These are phyloP conservation scores for Andrena hattorfiana DNA, from an alignment of 2,888 invertebrate species.

Conservation along the genomic window DNA sequence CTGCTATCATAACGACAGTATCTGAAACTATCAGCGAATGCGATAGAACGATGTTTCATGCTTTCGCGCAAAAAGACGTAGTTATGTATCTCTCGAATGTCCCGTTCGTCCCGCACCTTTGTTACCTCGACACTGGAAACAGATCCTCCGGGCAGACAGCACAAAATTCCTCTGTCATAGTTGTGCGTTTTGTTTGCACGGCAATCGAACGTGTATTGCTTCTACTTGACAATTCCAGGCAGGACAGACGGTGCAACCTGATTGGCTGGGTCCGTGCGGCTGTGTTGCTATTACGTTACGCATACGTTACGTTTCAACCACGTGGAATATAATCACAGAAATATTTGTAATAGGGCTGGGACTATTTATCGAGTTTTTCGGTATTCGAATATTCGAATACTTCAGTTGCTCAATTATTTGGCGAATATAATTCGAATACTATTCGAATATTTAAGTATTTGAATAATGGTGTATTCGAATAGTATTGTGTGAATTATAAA, in stretches of 20 bases:
- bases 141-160: not conserved
- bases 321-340: constrained; percentile 38
- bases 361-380: too few relatives aligned
- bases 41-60: not conserved
- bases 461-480: too few relatives aligned
- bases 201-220: constrained; percentile 39
- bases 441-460: too few relatives aligned
- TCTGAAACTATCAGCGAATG: constrained; percentile 71
- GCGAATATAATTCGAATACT: too few relatives aligned
- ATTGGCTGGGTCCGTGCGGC: constrained; percentile 66
- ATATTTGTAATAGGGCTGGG: too few relatives aligned
- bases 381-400: too few relatives aligned
- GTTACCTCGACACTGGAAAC: not conserved
- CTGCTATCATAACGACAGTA: constrained; percentile 72
- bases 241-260: constrained; percentile 70
- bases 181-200: constrained; percentile 8
- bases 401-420: too few relatives aligned
- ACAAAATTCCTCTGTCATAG: constrained; percentile 9
- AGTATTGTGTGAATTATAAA: too few relatives aligned
- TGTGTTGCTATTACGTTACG: not conserved
- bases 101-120: not conserved
- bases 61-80: not conserved
- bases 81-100: not conserved
- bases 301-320: constrained; percentile 39
- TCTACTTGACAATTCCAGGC: constrained; percentile 52